phyloP scores from a whole-genome alignment of 23 tunicate genomes.

The Halocynthia aurantium region DNA sequence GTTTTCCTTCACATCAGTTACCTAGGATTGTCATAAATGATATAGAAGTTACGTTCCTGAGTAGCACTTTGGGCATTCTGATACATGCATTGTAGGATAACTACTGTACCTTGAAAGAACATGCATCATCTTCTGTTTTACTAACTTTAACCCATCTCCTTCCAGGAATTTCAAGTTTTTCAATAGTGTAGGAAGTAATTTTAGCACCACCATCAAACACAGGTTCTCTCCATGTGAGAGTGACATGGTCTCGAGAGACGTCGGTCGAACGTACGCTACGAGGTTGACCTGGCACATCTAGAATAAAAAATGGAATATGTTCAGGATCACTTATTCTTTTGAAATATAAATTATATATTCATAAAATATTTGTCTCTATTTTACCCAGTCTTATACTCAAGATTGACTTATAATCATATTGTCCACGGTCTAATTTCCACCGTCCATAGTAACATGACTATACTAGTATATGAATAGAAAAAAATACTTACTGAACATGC shows the following conservation, averaged over 20 bases:
- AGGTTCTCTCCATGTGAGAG: constrained; percentile 85
- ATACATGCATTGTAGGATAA: not conserved
- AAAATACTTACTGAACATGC: constrained; percentile 64
- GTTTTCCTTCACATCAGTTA: constrained; percentile 70
- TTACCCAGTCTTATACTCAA: too few relatives aligned
- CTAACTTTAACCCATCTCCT: constrained; percentile 69
- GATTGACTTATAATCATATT: not conserved
- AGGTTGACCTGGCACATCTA: constrained; percentile 68
- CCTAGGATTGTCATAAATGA: constrained; percentile 17
- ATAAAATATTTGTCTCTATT: too few relatives aligned
- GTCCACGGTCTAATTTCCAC: not conserved
- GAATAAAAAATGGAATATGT: not conserved
- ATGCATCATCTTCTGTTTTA: constrained; percentile 29
- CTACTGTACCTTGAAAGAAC: constrained; percentile 33
- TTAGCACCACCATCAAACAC: constrained; percentile 82
- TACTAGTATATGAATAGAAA: not conserved
- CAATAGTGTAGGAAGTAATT: constrained; percentile 58
- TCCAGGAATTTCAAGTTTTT: constrained; percentile 56
- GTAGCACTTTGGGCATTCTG: not conserved
- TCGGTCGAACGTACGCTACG: constrained; percentile 21
- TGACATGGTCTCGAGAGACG: constrained; percentile 41
- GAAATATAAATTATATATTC: too few relatives aligned
- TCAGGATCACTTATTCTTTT: too few relatives aligned
- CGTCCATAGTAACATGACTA: not conserved
- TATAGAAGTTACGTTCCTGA: not conserved